Conservation (phyloP, 2,113 vertebrate species). For the Pelodiscus sinensis region DNA sequence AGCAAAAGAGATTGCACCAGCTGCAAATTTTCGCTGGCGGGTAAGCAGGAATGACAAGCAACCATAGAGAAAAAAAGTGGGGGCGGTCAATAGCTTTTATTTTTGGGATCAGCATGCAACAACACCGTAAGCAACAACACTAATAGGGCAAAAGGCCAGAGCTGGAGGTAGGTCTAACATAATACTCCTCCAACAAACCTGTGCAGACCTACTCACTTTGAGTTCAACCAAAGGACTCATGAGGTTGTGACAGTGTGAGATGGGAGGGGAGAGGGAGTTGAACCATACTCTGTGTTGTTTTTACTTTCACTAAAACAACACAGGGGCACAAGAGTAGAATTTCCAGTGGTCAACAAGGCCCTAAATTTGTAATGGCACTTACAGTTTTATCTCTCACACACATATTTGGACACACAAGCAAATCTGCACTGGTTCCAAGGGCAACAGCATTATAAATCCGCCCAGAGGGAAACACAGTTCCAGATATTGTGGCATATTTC, state of each 20-base stretch:
- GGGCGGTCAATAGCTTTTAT: neutral
- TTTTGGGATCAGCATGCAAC: neutral
- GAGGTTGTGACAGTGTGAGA: neutral
- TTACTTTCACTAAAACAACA: neutral
- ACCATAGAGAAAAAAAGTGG: neutral
- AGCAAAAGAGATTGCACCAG: fast-evolving
- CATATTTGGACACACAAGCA: fast-evolving
- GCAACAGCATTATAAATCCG: fast-evolving
- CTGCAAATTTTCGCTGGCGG: fast-evolving
- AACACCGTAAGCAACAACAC: neutral
- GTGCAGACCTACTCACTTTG: neutral
- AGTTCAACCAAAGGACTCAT: neutral
- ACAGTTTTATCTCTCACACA: neutral
- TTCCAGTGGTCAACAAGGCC: neutral
- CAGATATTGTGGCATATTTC: conserved; percentile 42
- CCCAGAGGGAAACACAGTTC: neutral
- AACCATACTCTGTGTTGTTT: neutral
- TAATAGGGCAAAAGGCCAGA: neutral
- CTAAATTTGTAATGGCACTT: fast-evolving
- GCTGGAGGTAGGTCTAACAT: neutral
- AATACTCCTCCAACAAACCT: fast-evolving
- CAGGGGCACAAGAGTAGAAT: fast-evolving
- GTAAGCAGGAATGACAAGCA: neutral
- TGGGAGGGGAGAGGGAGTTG: neutral
- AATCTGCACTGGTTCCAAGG: neutral